Evolutionary conservation across 2,888 invertebrate genomes (phyloP).

Genomic region (Drymonia ruficornis): DNA sequence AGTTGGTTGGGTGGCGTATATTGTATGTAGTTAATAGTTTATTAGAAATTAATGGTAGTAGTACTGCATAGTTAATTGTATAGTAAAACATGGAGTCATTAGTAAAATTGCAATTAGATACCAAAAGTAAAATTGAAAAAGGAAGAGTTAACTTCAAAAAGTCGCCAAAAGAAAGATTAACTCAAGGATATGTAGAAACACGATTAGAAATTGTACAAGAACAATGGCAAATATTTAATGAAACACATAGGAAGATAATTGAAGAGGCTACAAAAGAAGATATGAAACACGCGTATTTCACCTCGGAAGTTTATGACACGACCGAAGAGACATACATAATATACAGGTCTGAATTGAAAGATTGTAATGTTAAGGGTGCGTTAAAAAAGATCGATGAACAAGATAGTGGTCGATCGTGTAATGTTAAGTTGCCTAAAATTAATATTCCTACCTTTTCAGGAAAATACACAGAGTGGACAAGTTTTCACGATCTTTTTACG

Average conservation of each 20-base stretch:
- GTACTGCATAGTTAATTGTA: no score
- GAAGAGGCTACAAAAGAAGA: no score
- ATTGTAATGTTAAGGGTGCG: neutral
- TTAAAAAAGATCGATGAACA: neutral
- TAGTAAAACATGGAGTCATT: neutral
- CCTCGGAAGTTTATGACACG: neutral
- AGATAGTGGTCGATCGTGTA: neutral
- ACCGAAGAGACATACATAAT: neutral
- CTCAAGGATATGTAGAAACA: neutral
- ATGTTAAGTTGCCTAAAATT: slow-evolving; percentile 5
- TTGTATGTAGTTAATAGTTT: no score
- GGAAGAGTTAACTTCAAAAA: slow-evolving; percentile 6
- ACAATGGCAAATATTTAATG: neutral
- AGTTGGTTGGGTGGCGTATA: no score
- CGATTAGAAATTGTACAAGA: neutral
- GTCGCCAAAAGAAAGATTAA: slow-evolving; percentile 7
- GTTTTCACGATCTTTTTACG: neutral
- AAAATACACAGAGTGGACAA: slow-evolving; percentile 5
- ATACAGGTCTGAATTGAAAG: neutral
- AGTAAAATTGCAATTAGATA: neutral
- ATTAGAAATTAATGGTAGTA: no score
- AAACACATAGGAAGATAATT: no score
- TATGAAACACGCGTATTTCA: neutral
- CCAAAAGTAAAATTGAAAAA: slow-evolving; percentile 3
- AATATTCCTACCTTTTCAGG: slow-evolving; percentile 1